phyloP scores from a whole-genome alignment of 2,113 vertebrate species.

The Epinephelus moara region DNA sequence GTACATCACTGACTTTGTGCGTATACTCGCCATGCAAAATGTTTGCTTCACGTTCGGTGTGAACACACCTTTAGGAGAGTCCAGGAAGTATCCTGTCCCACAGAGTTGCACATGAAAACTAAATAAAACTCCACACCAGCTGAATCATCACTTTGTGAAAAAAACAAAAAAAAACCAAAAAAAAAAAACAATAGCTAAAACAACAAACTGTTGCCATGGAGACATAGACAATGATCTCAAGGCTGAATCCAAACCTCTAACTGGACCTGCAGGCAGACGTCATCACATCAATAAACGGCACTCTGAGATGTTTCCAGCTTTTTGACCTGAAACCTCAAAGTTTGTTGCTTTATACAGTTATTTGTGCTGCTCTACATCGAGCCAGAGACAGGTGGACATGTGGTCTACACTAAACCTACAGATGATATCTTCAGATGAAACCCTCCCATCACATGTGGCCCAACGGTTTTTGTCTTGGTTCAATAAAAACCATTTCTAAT shows the following conservation, averaged over 20 bases:
- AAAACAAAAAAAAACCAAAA: no score
- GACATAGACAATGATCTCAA: constrained; percentile 7
- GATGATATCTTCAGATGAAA: not conserved
- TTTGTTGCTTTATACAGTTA: not conserved
- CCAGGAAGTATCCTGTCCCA: no score
- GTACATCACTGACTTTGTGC: no score
- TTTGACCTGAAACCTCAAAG: not conserved
- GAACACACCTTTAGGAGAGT: not conserved
- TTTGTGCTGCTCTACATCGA: not conserved
- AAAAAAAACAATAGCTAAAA: not conserved
- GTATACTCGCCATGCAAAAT: no score
- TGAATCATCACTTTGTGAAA: not conserved
- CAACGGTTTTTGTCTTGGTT: not conserved
- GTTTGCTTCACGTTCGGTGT: no score
- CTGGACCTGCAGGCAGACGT: not conserved
- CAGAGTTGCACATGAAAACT: not conserved
- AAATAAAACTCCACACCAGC: not conserved
- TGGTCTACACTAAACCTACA: no score
- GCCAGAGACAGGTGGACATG: not conserved
- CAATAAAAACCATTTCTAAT: no score
- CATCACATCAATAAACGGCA: not conserved
- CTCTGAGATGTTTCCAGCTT: not conserved
- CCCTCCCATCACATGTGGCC: not conserved
- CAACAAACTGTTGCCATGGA: constrained; percentile 6
- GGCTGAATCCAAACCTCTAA: constrained; percentile 10